Conservation (phyloP, 2,888 invertebrate species). For the Pharmacophagus antenor region DNA sequence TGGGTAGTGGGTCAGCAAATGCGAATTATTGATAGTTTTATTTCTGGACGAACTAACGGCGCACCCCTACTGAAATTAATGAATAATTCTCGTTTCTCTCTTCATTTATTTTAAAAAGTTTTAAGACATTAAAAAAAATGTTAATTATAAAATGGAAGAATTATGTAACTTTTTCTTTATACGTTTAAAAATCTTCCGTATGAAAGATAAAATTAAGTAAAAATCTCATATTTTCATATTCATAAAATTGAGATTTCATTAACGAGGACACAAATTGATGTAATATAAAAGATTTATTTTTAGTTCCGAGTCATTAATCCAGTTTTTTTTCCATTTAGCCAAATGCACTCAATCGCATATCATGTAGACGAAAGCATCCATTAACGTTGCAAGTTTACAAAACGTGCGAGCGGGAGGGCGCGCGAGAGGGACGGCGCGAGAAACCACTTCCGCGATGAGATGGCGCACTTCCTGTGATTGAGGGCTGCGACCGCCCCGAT, state of each 20-base stretch:
- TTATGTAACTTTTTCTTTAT: no score
- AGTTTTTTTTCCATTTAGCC: constrained; percentile 51
- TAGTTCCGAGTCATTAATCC: constrained; percentile 5
- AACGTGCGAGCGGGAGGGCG: constrained; percentile 45
- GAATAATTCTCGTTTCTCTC: constrained; percentile 20
- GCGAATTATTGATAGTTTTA: constrained; percentile 27
- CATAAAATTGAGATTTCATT: not conserved
- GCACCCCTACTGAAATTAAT: constrained; percentile 24
- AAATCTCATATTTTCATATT: not conserved
- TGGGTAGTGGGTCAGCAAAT: constrained; percentile 27
- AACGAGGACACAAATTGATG: not conserved
- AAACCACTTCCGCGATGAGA: constrained; percentile 82
- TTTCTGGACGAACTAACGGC: constrained; percentile 21
- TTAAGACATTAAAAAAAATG: no score
- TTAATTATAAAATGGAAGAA: no score
- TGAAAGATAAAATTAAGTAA: no score
- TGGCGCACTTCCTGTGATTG: constrained; percentile 82
- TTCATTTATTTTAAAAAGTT: no score
- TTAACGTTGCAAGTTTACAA: constrained; percentile 66
- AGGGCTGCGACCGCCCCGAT: constrained; percentile 51
- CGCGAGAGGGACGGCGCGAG: constrained; percentile 66
- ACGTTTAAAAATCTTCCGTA: no score
- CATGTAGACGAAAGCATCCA: constrained; percentile 59
- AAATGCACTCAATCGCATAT: constrained; percentile 66
- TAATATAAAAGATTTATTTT: not conserved